Base-by-base conservation (phyloP, 2,797 vertebrate genomes). In the Takifugu ocellatus region DNA sequence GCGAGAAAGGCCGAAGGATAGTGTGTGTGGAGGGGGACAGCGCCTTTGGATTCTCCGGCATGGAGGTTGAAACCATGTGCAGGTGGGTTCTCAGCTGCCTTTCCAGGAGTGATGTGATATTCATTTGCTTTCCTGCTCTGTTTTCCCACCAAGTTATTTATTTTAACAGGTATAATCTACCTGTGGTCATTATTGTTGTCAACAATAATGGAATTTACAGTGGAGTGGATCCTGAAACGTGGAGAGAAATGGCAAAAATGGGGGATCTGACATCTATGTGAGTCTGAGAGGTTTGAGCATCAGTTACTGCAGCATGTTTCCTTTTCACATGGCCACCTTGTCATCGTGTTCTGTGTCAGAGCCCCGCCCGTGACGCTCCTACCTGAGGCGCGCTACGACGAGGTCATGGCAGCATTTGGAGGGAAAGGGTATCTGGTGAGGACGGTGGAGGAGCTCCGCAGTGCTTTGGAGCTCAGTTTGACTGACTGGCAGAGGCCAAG, bases 161-260 rank as follows among this genome's bases (percentile, higher is more conserved):
- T 62, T 29, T 29, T 48, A 11, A 57, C 63, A 99, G 97, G 74
- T 94, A 98, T 78, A 95, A 92, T 4, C 89, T 99, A 47, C 95
- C 96, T 8, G 84, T 99, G 43, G 68, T 99, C 59, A 87, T 99
- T 75, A 93, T 99, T 0, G 60, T 99, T 33, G 90, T 99, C n/a
- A 99, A 99, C 79, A 99, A 99, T 81, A 99, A 98, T 54, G 97
- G 97, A 5, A 99, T 99, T 83, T 99, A 99, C 82, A 93, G 91
- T 53, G 97, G 97, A 53, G 68, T 98, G 48, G 91, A 95, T 87
- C 49, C 78, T 56, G 86, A 92, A 44, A 84, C 90, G 0, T 99
- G 96, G 97, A 91, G 89, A 59, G 86, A 91, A 75, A 88, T 94
- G 85, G 62, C 87, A 54, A 89, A 92, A 71, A 85, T 88, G 86